A percentile compares a stretch with the other conserved stretches of the same genome.
Evolutionary conservation across 2,113 vertebrate species (phyloP).

Genomic region (Tricholaema leucomelas): DNA sequence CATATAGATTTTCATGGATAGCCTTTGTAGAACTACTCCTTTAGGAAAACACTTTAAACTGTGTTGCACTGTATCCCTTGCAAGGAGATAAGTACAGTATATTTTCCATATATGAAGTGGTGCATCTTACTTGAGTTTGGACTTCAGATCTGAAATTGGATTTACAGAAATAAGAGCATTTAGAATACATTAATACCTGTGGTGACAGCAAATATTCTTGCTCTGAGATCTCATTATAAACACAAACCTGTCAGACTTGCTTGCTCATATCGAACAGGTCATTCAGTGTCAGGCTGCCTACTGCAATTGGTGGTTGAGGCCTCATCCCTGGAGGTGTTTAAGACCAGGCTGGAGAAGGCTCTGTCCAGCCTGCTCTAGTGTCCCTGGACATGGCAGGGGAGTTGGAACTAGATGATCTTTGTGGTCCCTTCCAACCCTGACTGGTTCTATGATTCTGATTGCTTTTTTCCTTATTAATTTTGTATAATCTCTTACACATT

Average conservation of each 20-base stretch:
- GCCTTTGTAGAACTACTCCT: not conserved
- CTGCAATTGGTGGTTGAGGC: too few relatives aligned
- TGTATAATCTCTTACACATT: not conserved
- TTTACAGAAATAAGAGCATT: not conserved
- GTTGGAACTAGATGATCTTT: too few relatives aligned
- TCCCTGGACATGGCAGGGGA: too few relatives aligned
- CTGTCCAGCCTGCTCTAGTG: too few relatives aligned
- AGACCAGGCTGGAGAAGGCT: too few relatives aligned
- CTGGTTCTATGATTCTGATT: too few relatives aligned
- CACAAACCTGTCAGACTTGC: not conserved
- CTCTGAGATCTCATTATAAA: not conserved
- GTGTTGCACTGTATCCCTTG: not conserved
- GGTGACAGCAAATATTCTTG: not conserved
- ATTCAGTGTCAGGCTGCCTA: not conserved
- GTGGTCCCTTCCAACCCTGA: too few relatives aligned
- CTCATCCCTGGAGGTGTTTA: too few relatives aligned
- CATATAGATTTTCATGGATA: not conserved
- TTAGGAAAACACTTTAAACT: not conserved
- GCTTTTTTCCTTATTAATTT: not conserved
- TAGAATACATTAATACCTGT: not conserved
- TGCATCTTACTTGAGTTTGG: not conserved
- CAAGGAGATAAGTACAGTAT: not conserved
- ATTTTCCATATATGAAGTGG: not conserved
- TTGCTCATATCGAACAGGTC: not conserved
- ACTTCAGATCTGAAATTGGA: not conserved